A percentile compares a stretch with the other conserved stretches of the same genome.
These are phyloP conservation scores for Pachymerium ferrugineum DNA, from an alignment of 2,888 invertebrate genomes.

Conservation along the genomic window DNA sequence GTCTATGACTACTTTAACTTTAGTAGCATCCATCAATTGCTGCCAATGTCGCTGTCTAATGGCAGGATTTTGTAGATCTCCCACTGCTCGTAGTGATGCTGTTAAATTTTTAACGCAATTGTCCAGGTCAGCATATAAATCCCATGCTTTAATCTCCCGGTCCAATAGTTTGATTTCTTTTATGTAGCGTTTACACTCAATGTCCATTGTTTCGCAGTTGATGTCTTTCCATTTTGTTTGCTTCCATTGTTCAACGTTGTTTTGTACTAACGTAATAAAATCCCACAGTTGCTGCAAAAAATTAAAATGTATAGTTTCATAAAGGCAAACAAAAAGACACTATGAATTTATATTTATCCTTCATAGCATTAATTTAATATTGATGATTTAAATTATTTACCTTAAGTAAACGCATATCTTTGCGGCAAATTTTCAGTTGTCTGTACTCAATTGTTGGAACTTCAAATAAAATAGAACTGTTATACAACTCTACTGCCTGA, in stretches of 20 bases:
- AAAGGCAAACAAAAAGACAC: no score
- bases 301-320: no score
- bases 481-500: constrained; percentile 78
- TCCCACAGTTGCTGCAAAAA: constrained; percentile 98
- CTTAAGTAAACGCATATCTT: constrained; percentile 78
- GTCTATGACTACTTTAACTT: constrained; percentile 82
- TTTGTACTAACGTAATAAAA: constrained; percentile 80
- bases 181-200: constrained; percentile 95
- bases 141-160: constrained; percentile 95
- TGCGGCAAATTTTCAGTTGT: constrained; percentile 80
- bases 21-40: constrained; percentile 91
- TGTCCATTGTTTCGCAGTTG: constrained; percentile 97
- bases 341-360: no score
- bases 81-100: constrained; percentile 88
- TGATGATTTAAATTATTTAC: no score
- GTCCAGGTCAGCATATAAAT: constrained; percentile 80
- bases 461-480: constrained; percentile 88
- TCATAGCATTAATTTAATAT: no score
- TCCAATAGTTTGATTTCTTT: constrained; percentile 87
- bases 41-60: constrained; percentile 95
- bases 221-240: constrained; percentile 95
- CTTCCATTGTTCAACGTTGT: constrained; percentile 94
- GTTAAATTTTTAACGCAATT: constrained; percentile 93
- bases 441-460: constrained; percentile 93
- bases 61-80: constrained; percentile 91